Evolutionary conservation across 1,140 invertebrate genomes (phyloP).

Genomic region (Magallana ariakensis): DNA sequence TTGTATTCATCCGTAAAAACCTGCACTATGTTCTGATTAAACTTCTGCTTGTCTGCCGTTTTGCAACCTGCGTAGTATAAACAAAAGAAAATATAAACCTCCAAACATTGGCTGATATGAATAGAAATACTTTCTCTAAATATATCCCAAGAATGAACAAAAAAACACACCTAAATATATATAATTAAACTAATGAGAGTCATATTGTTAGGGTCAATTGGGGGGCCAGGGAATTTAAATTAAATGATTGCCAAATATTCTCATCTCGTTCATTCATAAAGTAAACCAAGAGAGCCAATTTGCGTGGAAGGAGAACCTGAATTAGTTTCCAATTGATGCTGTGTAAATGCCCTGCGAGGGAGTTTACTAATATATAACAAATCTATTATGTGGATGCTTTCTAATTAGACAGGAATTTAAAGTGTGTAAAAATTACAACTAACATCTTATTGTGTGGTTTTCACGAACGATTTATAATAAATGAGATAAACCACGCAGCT

Average conservation of each 20-base stretch:
- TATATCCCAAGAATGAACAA: constrained; percentile 1
- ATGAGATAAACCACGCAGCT: too few relatives aligned
- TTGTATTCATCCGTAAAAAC: constrained; percentile 89
- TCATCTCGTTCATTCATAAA: constrained; percentile 7
- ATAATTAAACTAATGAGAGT: not conserved
- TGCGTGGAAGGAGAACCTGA: not conserved
- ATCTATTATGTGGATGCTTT: constrained; percentile 3
- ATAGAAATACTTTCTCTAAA: not conserved
- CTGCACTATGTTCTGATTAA: constrained; percentile 90
- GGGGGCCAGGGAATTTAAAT: not conserved
- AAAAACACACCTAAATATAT: not conserved
- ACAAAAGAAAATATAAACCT: not conserved
- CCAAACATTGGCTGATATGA: not conserved
- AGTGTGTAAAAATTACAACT: not conserved
- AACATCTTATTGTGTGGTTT: not conserved
- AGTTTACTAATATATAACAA: constrained; percentile 12
- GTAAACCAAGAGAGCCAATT: not conserved
- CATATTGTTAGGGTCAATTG: constrained; percentile 6
- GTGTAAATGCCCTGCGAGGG: not conserved
- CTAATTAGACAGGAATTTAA: constrained; percentile 17
- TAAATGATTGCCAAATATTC: not conserved
- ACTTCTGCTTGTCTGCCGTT: constrained; percentile 86
- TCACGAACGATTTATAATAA: not conserved
- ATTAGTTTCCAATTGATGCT: not conserved
- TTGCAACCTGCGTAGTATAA: constrained; percentile 83